Evolutionary conservation across 1,140 invertebrate species (phyloP).

Genomic region (Thaumatotibia leucotreta): DNA sequence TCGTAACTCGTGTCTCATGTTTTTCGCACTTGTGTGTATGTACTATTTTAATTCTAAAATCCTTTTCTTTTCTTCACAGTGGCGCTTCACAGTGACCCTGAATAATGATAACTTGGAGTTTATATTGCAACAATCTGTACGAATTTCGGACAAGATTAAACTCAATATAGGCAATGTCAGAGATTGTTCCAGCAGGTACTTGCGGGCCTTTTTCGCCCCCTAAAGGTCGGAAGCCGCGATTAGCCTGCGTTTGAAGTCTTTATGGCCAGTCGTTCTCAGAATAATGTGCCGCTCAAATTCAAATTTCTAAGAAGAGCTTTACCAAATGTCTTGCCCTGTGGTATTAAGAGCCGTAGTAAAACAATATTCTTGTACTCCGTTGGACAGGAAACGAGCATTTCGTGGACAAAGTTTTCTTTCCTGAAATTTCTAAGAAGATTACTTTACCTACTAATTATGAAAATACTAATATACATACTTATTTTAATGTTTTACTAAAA

Average conservation of each 20-base stretch:
- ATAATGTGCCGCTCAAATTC: conserved; percentile 67
- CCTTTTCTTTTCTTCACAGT: no score
- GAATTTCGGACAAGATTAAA: not conserved
- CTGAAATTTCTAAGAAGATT: conserved; percentile 18
- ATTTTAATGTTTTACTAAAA: no score
- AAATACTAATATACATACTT: no score
- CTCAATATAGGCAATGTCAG: conserved; percentile 32
- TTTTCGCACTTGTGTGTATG: no score
- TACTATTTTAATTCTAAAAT: no score
- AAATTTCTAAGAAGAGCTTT: conserved; percentile 58
- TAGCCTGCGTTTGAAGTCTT: conserved; percentile 72
- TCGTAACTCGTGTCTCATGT: no score
- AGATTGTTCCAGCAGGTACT: conserved; percentile 52
- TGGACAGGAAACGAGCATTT: not conserved
- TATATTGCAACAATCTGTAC: no score
- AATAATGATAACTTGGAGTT: no score
- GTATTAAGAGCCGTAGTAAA: not conserved
- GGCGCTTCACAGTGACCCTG: no score
- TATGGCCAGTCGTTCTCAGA: conserved; percentile 66
- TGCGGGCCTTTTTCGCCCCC: conserved; percentile 45
- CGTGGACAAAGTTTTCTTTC: conserved; percentile 19
- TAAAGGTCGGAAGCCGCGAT: conserved; percentile 71
- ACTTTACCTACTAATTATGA: not conserved
- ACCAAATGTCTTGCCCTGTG: conserved; percentile 43
- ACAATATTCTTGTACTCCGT: not conserved